Base-by-base conservation (phyloP, 1,140 invertebrate species). In the Lordiphosa clarofinis region DNA sequence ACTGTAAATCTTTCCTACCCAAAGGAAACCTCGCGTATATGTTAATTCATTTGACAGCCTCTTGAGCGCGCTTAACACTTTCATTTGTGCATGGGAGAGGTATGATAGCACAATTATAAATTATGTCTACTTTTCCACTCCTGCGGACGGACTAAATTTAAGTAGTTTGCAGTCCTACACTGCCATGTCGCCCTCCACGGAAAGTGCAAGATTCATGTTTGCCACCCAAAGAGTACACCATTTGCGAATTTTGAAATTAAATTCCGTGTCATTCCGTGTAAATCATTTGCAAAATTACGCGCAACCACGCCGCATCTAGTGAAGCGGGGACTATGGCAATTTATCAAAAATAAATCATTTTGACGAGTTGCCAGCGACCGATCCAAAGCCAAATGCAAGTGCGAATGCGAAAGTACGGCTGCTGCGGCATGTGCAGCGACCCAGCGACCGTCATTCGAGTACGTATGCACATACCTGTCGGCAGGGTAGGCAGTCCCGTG, bases 311-410 rank as follows among this genome's bases (percentile, higher is more conserved):
- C 52, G 61, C 50, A 36, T 56, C 65, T 54, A 46, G 57, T 70
- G 52, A 36, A 56, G 58, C 78, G 50, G 59, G 49, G 59, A 61
- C 79, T 64, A 53, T 56, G 66, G 67, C 61, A 81, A 87, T 87
- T 87, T 87, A 87, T 87, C 86, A 87, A 88, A 86, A 86, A 87
- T 87, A 86, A 87, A 87, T 87, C 86, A 87, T 87, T 75, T 84
- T 82, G 65, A 87, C 69, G 75, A 78, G 66, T 57, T 52, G 43
- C 75, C 49, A 24, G 50, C 11, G 13, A 37, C 46, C 49, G 54
- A 65, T 61, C 44, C 50, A 50, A 56, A 37, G 49, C 57, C 56
- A 69, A 73, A 37, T 73, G 63, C 71, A 59, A 64, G 60, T 50
- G 65, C 58, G 52, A 47, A 37, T 63, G 10, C 37, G 39, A 46